phyloP scores from a whole-genome alignment of 2,888 invertebrate genomes.

The Odontothrips loti region DNA sequence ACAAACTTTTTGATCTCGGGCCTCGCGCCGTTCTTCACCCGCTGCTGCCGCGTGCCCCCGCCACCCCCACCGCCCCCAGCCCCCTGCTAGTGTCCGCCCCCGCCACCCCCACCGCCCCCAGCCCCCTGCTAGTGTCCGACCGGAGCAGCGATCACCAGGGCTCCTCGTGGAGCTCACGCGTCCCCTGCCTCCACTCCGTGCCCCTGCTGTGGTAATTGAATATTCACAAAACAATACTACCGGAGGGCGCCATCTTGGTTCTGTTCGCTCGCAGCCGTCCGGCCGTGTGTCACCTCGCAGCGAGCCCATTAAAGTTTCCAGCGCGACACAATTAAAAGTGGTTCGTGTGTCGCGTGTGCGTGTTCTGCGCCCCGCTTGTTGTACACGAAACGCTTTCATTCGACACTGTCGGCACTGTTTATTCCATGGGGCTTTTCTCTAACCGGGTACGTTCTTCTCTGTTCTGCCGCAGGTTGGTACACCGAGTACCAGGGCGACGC shows the following conservation, averaged over 20 bases:
- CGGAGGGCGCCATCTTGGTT: neutral
- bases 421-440: no score
- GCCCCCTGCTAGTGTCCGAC: neutral
- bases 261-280: no score
- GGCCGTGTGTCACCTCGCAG: no score
- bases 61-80: neutral
- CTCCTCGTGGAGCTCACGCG: no score
- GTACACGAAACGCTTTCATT: no score
- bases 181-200: neutral
- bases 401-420: no score
- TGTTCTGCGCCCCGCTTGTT: neutral
- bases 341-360: neutral
- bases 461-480: no score
- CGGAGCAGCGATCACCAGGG: neutral
- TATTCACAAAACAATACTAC: neutral
- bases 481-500: no score
- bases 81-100: neutral
- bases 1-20: conserved; percentile 23
- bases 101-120: neutral
- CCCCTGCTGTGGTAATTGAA: neutral
- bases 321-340: no score
- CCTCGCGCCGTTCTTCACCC: neutral
- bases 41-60: neutral
- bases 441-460: no score
- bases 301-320: no score